phyloP scores from a whole-genome alignment of 2,797 vertebrate genomes.

The Agapornis canus region DNA sequence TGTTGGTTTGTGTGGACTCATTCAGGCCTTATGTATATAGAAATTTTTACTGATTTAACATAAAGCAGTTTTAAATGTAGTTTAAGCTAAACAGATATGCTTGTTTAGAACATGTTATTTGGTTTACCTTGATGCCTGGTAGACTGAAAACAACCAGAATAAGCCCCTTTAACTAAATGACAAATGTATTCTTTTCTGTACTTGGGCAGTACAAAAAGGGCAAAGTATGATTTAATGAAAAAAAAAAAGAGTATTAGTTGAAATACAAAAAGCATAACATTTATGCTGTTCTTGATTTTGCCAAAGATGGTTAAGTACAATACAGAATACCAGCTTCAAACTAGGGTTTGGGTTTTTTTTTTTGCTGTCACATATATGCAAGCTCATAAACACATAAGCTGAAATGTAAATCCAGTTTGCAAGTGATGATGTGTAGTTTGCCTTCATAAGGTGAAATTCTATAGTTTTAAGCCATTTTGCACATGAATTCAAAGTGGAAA shows the following conservation, averaged over 20 bases:
- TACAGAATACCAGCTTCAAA: neutral
- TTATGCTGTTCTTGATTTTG: neutral
- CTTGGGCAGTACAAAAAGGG: neutral
- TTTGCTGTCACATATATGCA: neutral
- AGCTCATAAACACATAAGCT: neutral
- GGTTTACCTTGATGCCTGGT: neutral
- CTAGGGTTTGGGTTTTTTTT: accelerated
- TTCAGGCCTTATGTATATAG: neutral
- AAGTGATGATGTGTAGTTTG: neutral
- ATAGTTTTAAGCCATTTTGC: neutral
- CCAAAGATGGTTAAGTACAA: neutral
- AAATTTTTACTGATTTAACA: neutral
- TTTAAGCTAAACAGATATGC: neutral
- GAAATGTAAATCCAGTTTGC: neutral
- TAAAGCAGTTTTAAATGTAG: neutral
- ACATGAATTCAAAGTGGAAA: neutral
- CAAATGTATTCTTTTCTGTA: neutral
- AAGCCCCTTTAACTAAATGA: neutral
- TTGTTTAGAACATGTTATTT: neutral
- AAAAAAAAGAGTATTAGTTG: neutral
- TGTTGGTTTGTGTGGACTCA: neutral
- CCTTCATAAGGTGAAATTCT: neutral
- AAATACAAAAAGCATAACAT: neutral
- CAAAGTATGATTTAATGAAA: neutral
- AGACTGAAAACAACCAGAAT: neutral